Percentiles rank a stretch among this genome's conserved stretches.
Conservation (phyloP, 2,797 vertebrate genomes). For the Lerista edwardsae region DNA sequence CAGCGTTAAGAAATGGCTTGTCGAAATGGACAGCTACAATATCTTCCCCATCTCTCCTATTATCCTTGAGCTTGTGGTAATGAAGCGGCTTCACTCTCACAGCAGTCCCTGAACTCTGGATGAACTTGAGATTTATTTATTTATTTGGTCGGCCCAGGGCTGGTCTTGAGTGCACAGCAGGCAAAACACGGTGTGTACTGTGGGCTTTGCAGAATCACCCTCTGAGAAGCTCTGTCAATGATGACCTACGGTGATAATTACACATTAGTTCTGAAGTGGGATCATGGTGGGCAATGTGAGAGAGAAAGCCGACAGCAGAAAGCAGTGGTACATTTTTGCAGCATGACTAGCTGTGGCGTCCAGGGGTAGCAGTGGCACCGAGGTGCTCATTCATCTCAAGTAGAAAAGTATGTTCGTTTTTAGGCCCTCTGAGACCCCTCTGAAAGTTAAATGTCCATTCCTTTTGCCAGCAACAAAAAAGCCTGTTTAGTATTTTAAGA, state of each 20-base stretch:
- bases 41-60: background rate
- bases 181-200: constrained; percentile 49
- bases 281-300: constrained; percentile 28
- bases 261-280: constrained; percentile 41
- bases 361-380: background rate
- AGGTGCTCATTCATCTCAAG: background rate
- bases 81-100: constrained; percentile 57
- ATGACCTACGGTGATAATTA: constrained; percentile 34
- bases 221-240: constrained; percentile 46
- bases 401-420: background rate
- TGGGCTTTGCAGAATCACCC: constrained; percentile 54
- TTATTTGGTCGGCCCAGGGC: constrained; percentile 24
- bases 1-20: constrained; percentile 50
- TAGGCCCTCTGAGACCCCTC: background rate
- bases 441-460: background rate
- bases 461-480: background rate
- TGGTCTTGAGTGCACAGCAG: constrained; percentile 28
- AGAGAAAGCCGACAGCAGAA: fast-evolving
- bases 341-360: fast-evolving
- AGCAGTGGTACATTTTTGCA: background rate
- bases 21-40: constrained; percentile 51
- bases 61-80: constrained; percentile 39
- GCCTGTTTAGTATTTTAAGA: background rate
- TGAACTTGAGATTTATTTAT: constrained; percentile 40
- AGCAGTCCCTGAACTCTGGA: constrained; percentile 55